Evolutionary conservation across 2,113 vertebrate genomes (phyloP).

Genomic region (Condylura cristata): DNA sequence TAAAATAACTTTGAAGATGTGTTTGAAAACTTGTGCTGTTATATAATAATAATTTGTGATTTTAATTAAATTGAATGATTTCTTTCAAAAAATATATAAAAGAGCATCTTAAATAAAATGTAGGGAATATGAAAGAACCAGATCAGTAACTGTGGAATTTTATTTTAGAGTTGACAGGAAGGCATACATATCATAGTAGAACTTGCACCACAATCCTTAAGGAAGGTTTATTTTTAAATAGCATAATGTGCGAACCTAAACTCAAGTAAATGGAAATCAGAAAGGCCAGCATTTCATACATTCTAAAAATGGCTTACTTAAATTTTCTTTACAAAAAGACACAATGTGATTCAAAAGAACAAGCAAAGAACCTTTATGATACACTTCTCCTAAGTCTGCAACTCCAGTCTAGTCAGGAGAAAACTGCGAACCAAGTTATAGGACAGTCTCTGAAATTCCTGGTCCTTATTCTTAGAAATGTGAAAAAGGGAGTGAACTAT

Average conservation of each 20-base stretch:
- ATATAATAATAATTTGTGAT: not conserved
- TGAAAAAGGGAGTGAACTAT: not conserved
- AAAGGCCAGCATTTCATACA: not conserved
- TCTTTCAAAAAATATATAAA: not conserved
- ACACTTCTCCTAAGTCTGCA: not conserved
- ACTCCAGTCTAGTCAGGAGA: not conserved
- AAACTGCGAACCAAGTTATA: not conserved
- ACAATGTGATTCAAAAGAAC: not conserved
- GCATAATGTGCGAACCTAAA: not conserved
- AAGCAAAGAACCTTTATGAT: not conserved
- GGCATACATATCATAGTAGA: not conserved
- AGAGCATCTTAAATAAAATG: not conserved
- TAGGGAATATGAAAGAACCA: not conserved
- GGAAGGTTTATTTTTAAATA: not conserved
- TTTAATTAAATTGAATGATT: conserved; percentile 6
- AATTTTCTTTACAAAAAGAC: not conserved
- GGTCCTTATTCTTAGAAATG: not conserved
- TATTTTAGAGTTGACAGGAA: not conserved
- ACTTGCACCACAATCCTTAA: not conserved
- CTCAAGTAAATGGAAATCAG: not conserved
- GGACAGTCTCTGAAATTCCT: not conserved
- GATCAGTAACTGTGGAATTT: not conserved
- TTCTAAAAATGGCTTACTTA: not conserved
- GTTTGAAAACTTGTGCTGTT: not conserved
- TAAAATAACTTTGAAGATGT: not conserved